Evolutionary conservation across 2,888 invertebrate species (phyloP).

Genomic region (Sarcophaga carnaria): DNA sequence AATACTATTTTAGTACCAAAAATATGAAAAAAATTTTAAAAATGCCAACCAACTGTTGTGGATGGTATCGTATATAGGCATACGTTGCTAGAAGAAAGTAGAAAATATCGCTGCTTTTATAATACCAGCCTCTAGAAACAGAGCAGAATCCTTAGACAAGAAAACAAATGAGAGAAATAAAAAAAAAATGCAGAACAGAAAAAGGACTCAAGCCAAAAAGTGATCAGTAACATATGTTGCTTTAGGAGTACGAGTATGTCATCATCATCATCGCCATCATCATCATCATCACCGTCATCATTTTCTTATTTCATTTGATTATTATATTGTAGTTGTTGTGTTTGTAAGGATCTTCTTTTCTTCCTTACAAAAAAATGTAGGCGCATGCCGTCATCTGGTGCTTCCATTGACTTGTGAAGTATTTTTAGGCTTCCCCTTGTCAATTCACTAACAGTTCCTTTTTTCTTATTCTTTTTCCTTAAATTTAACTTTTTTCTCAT

Average conservation of each 20-base stretch:
- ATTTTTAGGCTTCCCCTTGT: conserved; percentile 74
- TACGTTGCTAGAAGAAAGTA: conserved; percentile 48
- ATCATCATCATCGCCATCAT: conserved; percentile 53
- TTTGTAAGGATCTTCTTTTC: conserved; percentile 49
- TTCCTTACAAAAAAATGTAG: conserved; percentile 63
- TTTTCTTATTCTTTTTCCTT: neutral
- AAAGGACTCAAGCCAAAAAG: conserved; percentile 72
- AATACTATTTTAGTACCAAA: neutral
- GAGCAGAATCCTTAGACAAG: conserved; percentile 26
- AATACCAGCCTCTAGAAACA: neutral
- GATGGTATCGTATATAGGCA: conserved; percentile 7
- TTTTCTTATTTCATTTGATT: conserved; percentile 47
- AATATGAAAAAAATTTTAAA: neutral
- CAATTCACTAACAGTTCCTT: conserved; percentile 24
- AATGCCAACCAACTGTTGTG: conserved; percentile 37
- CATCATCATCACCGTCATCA: conserved; percentile 17
- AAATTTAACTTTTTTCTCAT: conserved; percentile 24
- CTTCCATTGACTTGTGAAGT: conserved; percentile 78
- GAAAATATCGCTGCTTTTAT: neutral
- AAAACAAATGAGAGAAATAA: neutral
- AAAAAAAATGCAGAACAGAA: neutral
- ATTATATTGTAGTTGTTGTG: conserved; percentile 69
- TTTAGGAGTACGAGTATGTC: conserved; percentile 58
- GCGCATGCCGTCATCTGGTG: conserved; percentile 81
- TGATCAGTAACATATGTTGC: conserved; percentile 77